These are phyloP conservation scores for Microcebus murinus DNA, from an alignment of 2,113 vertebrate genomes.

Conservation along the genomic window DNA sequence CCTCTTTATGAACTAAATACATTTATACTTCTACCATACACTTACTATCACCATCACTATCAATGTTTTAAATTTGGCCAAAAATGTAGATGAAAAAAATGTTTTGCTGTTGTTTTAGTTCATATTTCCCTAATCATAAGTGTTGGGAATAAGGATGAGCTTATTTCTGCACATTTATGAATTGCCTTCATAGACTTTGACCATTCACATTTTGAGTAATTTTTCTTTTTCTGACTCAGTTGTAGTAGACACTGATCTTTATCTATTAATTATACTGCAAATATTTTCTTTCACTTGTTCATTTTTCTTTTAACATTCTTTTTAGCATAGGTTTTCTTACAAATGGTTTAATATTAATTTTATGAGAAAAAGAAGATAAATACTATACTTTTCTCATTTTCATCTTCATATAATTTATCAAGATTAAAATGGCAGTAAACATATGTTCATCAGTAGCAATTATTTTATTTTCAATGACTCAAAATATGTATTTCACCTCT, in stretches of 20 bases:
- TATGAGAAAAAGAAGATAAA: background rate
- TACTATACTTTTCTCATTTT: background rate
- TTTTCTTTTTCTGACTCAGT: background rate
- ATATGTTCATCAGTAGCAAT: background rate
- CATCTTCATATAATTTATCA: background rate
- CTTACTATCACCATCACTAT: background rate
- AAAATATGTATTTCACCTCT: background rate
- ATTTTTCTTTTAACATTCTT: constrained; percentile 2
- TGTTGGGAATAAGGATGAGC: background rate
- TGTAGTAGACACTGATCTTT: background rate
- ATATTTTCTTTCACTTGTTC: background rate
- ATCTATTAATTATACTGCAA: background rate
- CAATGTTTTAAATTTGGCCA: background rate
- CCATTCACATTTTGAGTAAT: background rate
- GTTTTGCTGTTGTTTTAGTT: background rate
- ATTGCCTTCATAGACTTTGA: background rate
- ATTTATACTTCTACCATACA: background rate
- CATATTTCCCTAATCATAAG: background rate
- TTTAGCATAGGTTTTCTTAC: background rate
- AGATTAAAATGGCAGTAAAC: background rate
- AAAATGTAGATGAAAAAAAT: background rate
- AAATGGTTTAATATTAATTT: background rate
- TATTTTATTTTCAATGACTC: constrained; percentile 1
- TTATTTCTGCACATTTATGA: background rate
- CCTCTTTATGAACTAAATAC: background rate